Percentiles rank a stretch among this genome's conserved stretches.
Conservation (phyloP, 2,113 vertebrate species). For the Scolopax mira region DNA sequence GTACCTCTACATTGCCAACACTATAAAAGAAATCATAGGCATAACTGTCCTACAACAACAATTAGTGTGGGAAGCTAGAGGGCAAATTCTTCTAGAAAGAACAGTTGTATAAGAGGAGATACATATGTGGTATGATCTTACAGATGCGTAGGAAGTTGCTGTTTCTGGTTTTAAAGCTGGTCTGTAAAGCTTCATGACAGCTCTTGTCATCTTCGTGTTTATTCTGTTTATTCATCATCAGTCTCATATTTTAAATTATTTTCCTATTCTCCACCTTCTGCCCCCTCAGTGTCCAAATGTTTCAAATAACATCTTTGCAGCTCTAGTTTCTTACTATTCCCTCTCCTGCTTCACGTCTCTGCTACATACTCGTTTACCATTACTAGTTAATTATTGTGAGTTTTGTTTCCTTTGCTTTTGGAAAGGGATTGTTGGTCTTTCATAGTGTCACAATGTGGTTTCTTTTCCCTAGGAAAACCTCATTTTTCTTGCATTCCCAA, state of each 20-base stretch:
- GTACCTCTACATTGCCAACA: not conserved
- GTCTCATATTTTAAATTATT: not conserved
- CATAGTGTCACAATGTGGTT: not conserved
- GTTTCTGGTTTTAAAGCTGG: not conserved
- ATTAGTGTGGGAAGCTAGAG: not conserved
- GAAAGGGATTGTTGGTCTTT: not conserved
- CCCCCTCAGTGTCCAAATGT: not conserved
- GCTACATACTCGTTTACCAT: not conserved
- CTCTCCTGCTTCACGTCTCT: not conserved
- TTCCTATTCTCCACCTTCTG: not conserved
- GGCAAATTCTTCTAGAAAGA: not conserved
- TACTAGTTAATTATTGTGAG: not conserved
- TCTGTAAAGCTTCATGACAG: not conserved
- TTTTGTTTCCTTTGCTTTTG: not conserved
- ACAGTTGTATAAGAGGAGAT: not conserved
- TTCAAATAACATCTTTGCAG: not conserved
- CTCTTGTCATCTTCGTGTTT: not conserved
- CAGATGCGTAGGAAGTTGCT: not conserved
- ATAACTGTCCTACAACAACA: not conserved
- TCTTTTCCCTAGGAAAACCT: not conserved
- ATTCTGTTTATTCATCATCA: not conserved
- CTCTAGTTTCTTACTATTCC: not conserved
- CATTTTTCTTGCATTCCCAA: not conserved
- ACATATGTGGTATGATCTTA: rapidly evolving
- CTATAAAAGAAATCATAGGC: not conserved